Percentiles rank a stretch among this genome's conserved stretches.
phyloP scores from a whole-genome alignment of 2,888 invertebrate genomes.

The Apomyelois bistriatella region DNA sequence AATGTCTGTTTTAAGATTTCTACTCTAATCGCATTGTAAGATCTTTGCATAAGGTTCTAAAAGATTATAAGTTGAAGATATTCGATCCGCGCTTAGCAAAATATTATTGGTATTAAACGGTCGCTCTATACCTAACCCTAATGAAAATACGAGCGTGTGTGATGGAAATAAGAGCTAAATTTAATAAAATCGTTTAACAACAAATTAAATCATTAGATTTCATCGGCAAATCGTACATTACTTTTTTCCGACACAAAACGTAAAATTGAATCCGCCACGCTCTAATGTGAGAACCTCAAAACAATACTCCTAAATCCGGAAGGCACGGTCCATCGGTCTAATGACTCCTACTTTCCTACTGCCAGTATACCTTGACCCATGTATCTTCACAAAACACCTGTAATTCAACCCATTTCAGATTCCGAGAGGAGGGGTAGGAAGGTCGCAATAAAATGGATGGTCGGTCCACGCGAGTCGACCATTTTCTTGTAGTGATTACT shows the following conservation, averaged over 20 bases:
- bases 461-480: slow-evolving; percentile 42
- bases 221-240: not conserved
- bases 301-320: slow-evolving; percentile 62
- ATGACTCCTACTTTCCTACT: slow-evolving; percentile 43
- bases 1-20: too few species aligned
- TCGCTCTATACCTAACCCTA: too few species aligned
- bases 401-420: not conserved
- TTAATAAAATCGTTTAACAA: not conserved
- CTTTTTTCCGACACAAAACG: not conserved
- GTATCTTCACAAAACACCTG: not conserved
- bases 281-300: slow-evolving; percentile 60
- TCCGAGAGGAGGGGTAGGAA: slow-evolving; percentile 16
- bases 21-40: too few species aligned
- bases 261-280: not conserved
- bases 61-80: too few species aligned
- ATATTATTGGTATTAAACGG: too few species aligned
- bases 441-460: slow-evolving; percentile 32
- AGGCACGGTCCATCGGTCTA: slow-evolving; percentile 66
- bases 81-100: too few species aligned
- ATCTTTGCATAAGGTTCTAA: too few species aligned
- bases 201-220: not conserved
- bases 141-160: too few species aligned
- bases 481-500: slow-evolving; percentile 54
- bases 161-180: not conserved
- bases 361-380: slow-evolving; percentile 32